A percentile compares a stretch with the other conserved stretches of the same genome.
phyloP scores from a whole-genome alignment of 2,113 vertebrate genomes.

The Hippocampus zosterae region DNA sequence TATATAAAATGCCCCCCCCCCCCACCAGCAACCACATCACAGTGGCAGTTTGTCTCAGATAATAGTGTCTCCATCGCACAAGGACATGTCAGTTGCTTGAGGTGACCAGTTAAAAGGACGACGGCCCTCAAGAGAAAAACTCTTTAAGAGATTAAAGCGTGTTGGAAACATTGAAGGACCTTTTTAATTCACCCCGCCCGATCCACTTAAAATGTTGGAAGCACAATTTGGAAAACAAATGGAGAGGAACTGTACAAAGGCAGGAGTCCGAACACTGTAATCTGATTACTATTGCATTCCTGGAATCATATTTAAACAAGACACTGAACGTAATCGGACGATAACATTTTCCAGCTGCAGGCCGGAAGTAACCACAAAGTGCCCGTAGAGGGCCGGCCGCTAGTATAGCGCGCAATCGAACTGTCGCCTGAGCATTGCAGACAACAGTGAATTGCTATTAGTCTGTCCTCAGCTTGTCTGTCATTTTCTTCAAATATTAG shows the following conservation, averaged over 20 bases:
- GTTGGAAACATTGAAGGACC: constrained; percentile 14
- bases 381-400: no score
- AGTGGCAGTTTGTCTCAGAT: not conserved
- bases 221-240: not conserved
- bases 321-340: no score
- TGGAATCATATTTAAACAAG: no score
- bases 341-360: no score
- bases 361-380: no score
- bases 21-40: not conserved
- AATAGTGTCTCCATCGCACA: constrained; percentile 3
- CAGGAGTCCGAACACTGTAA: no score
- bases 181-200: not conserved
- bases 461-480: no score
- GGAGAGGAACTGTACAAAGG: not conserved
- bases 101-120: constrained; percentile 15
- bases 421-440: no score
- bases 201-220: not conserved
- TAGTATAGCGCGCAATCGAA: no score
- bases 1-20: not conserved
- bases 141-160: constrained; percentile 15
- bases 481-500: no score
- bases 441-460: no score
- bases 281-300: no score
- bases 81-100: constrained; percentile 22
- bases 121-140: constrained; percentile 11